Evolutionary conservation across 2,888 invertebrate species (phyloP).

Genomic region (Lapara coniferarum): DNA sequence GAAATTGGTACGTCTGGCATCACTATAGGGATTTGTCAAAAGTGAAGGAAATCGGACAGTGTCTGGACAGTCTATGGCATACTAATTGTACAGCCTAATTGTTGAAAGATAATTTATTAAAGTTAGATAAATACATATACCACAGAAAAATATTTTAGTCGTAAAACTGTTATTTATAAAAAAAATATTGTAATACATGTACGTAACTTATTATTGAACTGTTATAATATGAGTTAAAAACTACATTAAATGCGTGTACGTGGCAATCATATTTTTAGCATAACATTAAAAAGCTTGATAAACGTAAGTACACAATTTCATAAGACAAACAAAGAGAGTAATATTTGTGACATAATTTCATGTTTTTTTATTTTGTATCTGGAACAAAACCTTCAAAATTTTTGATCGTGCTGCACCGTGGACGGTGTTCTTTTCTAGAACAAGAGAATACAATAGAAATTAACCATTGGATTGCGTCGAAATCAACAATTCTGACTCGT

Average conservation of each 20-base stretch:
- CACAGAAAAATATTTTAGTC: not conserved
- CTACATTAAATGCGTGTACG: not conserved
- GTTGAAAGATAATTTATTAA: not conserved
- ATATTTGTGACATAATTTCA: not conserved
- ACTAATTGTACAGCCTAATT: not conserved
- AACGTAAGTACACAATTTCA: too few species aligned
- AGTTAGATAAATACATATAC: not conserved
- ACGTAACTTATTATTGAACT: too few species aligned
- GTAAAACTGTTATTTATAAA: too few species aligned
- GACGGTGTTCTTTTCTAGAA: not conserved
- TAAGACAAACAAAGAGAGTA: not conserved
- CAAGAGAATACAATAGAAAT: not conserved
- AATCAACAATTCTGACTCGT: not conserved
- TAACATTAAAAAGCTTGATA: not conserved
- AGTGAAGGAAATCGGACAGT: too few species aligned
- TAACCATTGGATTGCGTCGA: not conserved
- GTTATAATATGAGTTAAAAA: not conserved
- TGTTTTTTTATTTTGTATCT: not conserved
- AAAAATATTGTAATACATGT: too few species aligned
- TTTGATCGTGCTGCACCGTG: constrained; percentile 10
- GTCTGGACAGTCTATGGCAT: not conserved
- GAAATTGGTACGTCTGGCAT: too few species aligned
- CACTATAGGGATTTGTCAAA: constrained; percentile 23
- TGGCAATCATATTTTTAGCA: not conserved
- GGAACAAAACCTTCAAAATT: constrained; percentile 4